Conservation (phyloP, 2,113 vertebrate genomes). For the Struthidea cinerea region DNA sequence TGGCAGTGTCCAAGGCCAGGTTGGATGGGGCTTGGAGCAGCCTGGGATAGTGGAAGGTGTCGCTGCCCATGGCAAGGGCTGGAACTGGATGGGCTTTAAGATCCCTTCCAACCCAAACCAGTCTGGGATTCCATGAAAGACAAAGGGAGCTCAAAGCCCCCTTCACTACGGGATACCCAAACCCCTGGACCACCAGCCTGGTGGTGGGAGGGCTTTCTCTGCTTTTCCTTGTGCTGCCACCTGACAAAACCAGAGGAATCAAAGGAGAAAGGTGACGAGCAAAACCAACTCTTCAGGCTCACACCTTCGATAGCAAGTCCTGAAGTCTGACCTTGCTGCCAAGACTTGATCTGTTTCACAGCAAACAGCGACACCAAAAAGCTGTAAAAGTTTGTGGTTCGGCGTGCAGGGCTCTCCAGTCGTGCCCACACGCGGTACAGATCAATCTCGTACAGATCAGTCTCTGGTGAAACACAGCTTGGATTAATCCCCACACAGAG, state of each 20-base stretch:
- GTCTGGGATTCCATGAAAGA: background rate
- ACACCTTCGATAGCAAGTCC: fast-evolving
- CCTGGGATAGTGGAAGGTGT: background rate
- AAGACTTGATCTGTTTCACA: background rate
- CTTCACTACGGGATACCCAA: background rate
- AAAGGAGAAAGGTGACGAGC: background rate
- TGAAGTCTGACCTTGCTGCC: background rate
- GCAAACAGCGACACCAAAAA: background rate
- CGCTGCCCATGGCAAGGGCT: background rate
- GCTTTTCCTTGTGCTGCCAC: background rate
- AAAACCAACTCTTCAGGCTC: background rate
- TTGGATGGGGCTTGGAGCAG: fast-evolving
- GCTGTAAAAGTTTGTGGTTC: background rate
- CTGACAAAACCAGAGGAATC: background rate
- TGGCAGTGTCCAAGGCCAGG: background rate
- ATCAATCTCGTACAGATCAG: too few species aligned
- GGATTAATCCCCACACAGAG: background rate
- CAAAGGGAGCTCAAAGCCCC: background rate
- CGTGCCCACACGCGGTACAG: background rate
- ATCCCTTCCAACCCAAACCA: background rate
- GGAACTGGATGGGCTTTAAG: too few species aligned
- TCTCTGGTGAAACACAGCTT: background rate
- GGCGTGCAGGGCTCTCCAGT: background rate
- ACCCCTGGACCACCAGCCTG: background rate
- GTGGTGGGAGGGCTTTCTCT: background rate